phyloP scores from a whole-genome alignment of 2,797 vertebrate species.

The Babyrousa celebensis region DNA sequence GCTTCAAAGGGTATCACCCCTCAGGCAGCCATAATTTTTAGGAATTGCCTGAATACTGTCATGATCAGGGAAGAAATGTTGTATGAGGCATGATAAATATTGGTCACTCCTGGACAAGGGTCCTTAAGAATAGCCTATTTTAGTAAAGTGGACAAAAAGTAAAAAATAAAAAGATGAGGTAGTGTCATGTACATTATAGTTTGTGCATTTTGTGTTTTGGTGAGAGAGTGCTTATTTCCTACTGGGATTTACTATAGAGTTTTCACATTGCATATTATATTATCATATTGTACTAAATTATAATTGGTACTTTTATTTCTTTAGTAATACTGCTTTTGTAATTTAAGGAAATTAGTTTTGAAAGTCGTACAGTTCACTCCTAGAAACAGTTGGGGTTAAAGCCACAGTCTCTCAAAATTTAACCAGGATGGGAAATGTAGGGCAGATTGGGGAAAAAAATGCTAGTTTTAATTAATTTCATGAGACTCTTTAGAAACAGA shows the following conservation, averaged over 20 bases:
- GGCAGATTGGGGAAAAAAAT: constrained; percentile 36
- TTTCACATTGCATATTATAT: constrained; percentile 47
- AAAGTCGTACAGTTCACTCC: constrained; percentile 30
- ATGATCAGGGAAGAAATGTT: constrained; percentile 67
- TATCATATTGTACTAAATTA: constrained; percentile 6
- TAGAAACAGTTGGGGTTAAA: constrained; percentile 52
- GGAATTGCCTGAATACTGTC: constrained; percentile 68
- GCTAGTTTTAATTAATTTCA: constrained; percentile 62
- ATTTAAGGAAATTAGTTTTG: constrained; percentile 62
- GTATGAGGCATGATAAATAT: constrained; percentile 42
- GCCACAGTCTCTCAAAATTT: constrained; percentile 52
- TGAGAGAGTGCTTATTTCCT: constrained; percentile 57
- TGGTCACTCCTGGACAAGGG: constrained; percentile 31
- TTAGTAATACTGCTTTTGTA: constrained; percentile 50
- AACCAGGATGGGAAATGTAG: constrained; percentile 33
- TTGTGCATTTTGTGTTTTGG: constrained; percentile 28
- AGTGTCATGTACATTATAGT: constrained; percentile 21
- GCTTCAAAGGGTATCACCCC: constrained; percentile 65
- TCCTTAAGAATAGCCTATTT: constrained; percentile 55
- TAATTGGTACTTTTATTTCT: constrained; percentile 36
- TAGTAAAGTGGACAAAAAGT: constrained; percentile 1
- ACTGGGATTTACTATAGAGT: constrained; percentile 16
- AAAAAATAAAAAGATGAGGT: not conserved
- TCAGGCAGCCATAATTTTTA: constrained; percentile 50
- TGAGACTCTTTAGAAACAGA: constrained; percentile 19